Percentiles rank a stretch among this genome's conserved stretches.
Evolutionary conservation across 2,797 vertebrate species (phyloP).

Genomic region (Glossophaga mutica): DNA sequence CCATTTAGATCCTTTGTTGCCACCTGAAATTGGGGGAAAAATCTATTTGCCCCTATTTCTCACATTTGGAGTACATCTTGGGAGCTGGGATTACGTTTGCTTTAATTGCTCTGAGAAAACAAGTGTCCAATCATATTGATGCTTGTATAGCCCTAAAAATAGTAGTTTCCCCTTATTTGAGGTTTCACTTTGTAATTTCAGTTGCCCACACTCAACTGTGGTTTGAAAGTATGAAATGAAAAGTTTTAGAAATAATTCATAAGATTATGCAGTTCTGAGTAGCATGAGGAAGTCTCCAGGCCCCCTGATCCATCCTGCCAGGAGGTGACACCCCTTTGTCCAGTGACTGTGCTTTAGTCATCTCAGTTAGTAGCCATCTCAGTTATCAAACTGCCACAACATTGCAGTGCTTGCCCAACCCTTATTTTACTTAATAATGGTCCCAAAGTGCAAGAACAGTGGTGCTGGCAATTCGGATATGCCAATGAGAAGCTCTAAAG

Average conservation of each 20-base stretch:
- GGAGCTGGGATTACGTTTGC: not conserved
- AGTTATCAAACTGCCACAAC: not conserved
- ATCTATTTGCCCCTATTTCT: not conserved
- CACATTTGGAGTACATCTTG: not conserved
- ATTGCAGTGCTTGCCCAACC: not conserved
- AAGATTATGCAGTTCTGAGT: not conserved
- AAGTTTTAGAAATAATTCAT: not conserved
- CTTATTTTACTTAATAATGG: not conserved
- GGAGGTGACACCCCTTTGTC: not conserved
- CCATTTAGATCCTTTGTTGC: not conserved
- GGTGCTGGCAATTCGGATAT: not conserved
- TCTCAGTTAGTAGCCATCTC: not conserved
- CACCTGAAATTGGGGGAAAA: not conserved
- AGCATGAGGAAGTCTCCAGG: not conserved
- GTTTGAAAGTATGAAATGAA: not conserved
- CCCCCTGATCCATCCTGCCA: not conserved
- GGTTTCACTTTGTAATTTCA: not conserved
- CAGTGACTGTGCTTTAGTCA: not conserved
- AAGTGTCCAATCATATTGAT: not conserved
- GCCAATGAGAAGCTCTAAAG: not conserved
- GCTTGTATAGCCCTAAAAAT: not conserved
- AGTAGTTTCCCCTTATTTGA: no score
- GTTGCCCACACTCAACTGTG: not conserved
- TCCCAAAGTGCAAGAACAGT: not conserved
- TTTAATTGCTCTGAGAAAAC: conserved; percentile 7